Evolutionary conservation across 2,888 invertebrate genomes (phyloP).

Genomic region (Escarpia spicata): DNA sequence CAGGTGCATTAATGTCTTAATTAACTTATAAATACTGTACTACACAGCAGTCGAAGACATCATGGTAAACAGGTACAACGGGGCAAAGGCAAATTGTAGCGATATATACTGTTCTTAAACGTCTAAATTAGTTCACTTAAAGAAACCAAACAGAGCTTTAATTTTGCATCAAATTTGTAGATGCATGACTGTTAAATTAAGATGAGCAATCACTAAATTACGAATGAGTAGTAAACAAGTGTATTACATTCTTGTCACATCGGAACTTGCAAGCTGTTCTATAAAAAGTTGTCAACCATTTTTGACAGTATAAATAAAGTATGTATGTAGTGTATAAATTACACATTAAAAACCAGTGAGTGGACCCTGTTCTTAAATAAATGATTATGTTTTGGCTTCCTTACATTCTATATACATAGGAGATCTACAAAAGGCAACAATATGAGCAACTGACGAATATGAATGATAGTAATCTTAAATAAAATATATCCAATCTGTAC

Average conservation of each 20-base stretch:
- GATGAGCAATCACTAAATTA: neutral
- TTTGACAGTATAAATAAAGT: neutral
- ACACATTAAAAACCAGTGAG: neutral
- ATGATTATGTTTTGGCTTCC: neutral
- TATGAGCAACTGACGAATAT: neutral
- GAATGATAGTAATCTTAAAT: neutral
- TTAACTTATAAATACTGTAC: neutral
- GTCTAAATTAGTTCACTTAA: neutral
- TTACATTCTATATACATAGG: neutral
- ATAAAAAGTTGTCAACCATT: neutral
- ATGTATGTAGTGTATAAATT: neutral
- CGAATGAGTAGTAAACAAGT: neutral
- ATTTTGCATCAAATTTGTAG: neutral
- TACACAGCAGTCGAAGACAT: neutral
- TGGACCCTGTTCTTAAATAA: neutral
- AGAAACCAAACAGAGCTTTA: neutral
- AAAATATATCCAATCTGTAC: slow-evolving; percentile 11
- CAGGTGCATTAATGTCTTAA: neutral
- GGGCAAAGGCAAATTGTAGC: neutral
- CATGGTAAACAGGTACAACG: neutral
- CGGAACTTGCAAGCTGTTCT: neutral
- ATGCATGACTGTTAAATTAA: neutral
- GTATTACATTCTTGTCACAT: neutral
- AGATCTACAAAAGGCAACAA: neutral
- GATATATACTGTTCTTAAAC: neutral